phyloP scores from a whole-genome alignment of 2,888 invertebrate genomes.

The Stomorhina lunata region DNA sequence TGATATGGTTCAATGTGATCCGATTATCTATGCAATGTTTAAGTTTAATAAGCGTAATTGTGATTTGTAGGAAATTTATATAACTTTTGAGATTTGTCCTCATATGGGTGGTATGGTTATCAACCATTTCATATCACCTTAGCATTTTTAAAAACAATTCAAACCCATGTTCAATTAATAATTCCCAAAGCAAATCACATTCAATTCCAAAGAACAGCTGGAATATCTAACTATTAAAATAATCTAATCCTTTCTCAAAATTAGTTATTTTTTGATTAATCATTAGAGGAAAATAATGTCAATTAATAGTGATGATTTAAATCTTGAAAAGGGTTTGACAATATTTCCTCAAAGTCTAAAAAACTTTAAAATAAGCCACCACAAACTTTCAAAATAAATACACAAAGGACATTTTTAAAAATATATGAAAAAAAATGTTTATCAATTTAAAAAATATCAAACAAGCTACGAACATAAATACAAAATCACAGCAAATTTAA shows the following conservation, averaged over 20 bases:
- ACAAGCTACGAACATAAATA: slow-evolving; percentile 48
- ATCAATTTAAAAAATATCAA: slow-evolving; percentile 19
- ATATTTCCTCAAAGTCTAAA: slow-evolving; percentile 73
- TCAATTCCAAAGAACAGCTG: too few relatives aligned
- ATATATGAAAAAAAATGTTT: neutral
- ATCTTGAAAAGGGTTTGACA: slow-evolving; percentile 77
- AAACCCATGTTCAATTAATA: slow-evolving; percentile 1
- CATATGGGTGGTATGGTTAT: too few relatives aligned
- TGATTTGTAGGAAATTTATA: too few relatives aligned
- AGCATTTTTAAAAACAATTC: neutral
- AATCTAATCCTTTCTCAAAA: slow-evolving; percentile 37
- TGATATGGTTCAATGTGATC: too few relatives aligned
- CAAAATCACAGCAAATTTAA: slow-evolving; percentile 68
- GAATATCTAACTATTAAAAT: neutral
- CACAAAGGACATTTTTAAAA: slow-evolving; percentile 29
- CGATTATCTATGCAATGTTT: too few relatives aligned
- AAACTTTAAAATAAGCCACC: neutral
- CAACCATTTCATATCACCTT: neutral
- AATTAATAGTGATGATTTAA: slow-evolving; percentile 61
- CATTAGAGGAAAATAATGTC: slow-evolving; percentile 65
- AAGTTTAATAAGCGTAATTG: too few relatives aligned
- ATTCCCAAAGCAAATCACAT: neutral
- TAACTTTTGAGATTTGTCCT: too few relatives aligned
- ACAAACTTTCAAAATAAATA: neutral
- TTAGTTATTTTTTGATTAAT: slow-evolving; percentile 58